Base-by-base conservation (phyloP, 2,113 vertebrate species). In the Oryzias melastigma region DNA sequence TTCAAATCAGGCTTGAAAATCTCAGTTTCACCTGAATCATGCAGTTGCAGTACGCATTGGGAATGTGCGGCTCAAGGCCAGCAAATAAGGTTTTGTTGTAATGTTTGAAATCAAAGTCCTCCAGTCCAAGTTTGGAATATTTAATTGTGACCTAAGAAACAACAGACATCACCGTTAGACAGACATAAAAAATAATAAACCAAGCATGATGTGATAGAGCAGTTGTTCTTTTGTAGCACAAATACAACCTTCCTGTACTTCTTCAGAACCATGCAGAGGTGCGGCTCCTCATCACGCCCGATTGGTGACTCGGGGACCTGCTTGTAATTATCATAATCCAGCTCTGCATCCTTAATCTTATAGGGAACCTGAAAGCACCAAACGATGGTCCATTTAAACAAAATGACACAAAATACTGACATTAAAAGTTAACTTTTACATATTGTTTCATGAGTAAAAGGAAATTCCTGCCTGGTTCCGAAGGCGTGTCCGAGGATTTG, bases 71-170 rank as follows among this genome's bases (percentile, higher is more conserved):
- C 83, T 99, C 97, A 83, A 99, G 84, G 1, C 97, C 97, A 0
- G 96, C 97, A 73, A 99, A 99, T 70, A 99, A 78, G 0, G 97
- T 99, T 87, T 95, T 97, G 88, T 99, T 99, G 90, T 98, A 99
- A 86, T 99, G 97, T 83, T 99, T 99, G 82, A 99, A 99, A 87
- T 99, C 97, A 85, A 99, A 99, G 73, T 98, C 95, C 68, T 99
- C 97, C 50, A 99, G 85, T 14, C 97, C 97, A 50, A 99, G 90
- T 84, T 98, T 99, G 44, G 97, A 99, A 78, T 98, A 99, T 85
- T 98, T 99, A 82, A 99, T 99, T 3, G 97, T 99, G 73, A 99
- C 97, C 97, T 99, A 79, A 56, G 1, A 17, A 44, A 17, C 20
- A 61, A 10, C 2, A 67, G 1, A 64, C 4, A 18, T 52, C 19